phyloP scores from a whole-genome alignment of 2,113 vertebrate genomes.

The Mus spicilegus region DNA sequence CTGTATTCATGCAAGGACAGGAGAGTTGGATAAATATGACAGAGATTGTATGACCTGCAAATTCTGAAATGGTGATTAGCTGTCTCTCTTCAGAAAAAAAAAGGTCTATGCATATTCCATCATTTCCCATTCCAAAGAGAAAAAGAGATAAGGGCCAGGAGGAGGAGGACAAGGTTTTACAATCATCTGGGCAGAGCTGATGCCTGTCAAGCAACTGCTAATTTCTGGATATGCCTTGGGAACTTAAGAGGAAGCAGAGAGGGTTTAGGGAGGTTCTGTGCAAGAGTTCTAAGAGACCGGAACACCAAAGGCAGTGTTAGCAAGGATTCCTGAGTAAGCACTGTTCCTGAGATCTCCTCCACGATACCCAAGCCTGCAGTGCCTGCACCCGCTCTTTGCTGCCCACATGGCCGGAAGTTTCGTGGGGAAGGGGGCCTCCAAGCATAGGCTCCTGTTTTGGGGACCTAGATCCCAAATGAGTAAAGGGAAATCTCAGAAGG shows the following conservation, averaged over 20 bases:
- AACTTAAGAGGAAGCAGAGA: not conserved
- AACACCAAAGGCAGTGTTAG: not conserved
- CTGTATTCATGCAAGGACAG: not conserved
- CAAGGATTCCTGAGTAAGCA: slow-evolving; percentile 63
- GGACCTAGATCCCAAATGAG: not conserved
- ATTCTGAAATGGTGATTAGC: not conserved
- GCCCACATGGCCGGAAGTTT: not conserved
- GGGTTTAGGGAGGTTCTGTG: not conserved
- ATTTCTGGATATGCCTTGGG: not conserved
- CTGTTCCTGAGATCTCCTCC: not conserved
- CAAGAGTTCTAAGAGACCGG: not conserved
- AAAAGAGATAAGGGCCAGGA: not conserved
- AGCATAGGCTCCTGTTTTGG: not conserved
- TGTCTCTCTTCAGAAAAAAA: not conserved
- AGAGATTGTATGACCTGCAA: not conserved
- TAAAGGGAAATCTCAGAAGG: not conserved
- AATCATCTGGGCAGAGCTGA: not conserved
- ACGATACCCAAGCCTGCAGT: not conserved
- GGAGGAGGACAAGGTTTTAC: not conserved
- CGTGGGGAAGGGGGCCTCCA: not conserved
- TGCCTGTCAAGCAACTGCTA: not conserved
- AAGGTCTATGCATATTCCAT: not conserved
- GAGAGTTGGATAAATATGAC: not conserved
- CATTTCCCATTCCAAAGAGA: not conserved
- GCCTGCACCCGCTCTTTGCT: slow-evolving; percentile 8